Conservation (phyloP, 2,797 vertebrate species). For the Tragopan temminckii region DNA sequence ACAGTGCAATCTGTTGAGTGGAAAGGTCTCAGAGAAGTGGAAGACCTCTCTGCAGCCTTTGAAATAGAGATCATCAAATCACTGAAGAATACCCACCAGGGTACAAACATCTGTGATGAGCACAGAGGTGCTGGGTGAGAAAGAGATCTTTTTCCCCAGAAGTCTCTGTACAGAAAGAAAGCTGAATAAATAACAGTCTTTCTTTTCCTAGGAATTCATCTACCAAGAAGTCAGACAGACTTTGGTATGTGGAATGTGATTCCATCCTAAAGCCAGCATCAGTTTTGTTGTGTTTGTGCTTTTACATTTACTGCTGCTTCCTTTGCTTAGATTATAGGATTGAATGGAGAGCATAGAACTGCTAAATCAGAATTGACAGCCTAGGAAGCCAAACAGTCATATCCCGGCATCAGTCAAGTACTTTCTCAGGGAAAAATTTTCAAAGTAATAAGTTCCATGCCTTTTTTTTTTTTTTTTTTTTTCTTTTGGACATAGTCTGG, state of each 20-base stretch:
- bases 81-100: background rate
- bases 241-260: background rate
- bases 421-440: constrained; percentile 28
- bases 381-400: background rate
- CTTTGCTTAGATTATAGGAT: background rate
- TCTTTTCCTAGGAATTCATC: background rate
- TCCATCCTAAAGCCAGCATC: background rate
- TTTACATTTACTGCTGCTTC: background rate
- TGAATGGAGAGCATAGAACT: background rate
- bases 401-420: background rate
- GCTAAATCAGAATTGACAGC: background rate
- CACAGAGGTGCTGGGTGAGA: background rate
- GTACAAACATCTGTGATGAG: background rate
- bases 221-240: background rate
- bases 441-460: background rate
- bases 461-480: background rate
- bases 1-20: background rate
- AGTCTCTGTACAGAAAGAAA: background rate
- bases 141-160: background rate
- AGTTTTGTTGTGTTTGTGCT: background rate
- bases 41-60: background rate
- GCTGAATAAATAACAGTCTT: background rate
- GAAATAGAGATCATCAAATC: background rate
- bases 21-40: background rate
- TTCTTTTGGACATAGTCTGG: background rate